phyloP scores from a whole-genome alignment of 2,888 invertebrate genomes.

The Dascillus cervinus region DNA sequence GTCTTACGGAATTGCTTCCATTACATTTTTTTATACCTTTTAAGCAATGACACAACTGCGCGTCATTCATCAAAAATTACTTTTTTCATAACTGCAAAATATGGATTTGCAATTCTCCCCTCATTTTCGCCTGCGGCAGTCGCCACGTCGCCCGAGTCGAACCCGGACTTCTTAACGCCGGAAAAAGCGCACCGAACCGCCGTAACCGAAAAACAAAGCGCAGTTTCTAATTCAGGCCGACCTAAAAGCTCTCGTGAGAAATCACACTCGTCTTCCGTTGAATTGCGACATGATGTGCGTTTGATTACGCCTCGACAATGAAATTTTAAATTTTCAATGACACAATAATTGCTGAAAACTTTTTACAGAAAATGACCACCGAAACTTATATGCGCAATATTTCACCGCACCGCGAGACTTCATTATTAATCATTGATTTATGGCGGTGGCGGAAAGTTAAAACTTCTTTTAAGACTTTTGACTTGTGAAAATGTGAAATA shows the following conservation, averaged over 20 bases:
- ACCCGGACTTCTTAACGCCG: constrained; percentile 9
- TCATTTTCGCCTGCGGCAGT: constrained; percentile 12
- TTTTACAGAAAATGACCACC: no score
- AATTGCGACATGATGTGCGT: no score
- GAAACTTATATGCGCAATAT: no score
- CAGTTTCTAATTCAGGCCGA: constrained; percentile 21
- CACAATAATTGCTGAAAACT: no score
- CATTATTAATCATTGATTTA: no score
- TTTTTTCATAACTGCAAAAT: constrained; percentile 5
- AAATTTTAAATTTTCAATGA: no score
- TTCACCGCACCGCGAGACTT: no score
- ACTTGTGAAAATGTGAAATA: no score
- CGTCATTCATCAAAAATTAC: not conserved
- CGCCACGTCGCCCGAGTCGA: constrained; percentile 9
- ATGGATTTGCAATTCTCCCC: constrained; percentile 11
- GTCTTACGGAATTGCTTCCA: not conserved
- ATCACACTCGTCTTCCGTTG: no score
- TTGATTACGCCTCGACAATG: no score
- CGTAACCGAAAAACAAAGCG: constrained; percentile 18
- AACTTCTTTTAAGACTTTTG: no score
- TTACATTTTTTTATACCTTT: not conserved
- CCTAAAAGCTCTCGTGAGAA: constrained; percentile 21
- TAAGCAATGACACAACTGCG: not conserved
- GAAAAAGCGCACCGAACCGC: constrained; percentile 9
- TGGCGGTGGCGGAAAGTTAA: no score